Percentiles rank a stretch among this genome's conserved stretches.
Evolutionary conservation across 2,113 vertebrate species (phyloP).

Genomic region (Oryzias melastigma): DNA sequence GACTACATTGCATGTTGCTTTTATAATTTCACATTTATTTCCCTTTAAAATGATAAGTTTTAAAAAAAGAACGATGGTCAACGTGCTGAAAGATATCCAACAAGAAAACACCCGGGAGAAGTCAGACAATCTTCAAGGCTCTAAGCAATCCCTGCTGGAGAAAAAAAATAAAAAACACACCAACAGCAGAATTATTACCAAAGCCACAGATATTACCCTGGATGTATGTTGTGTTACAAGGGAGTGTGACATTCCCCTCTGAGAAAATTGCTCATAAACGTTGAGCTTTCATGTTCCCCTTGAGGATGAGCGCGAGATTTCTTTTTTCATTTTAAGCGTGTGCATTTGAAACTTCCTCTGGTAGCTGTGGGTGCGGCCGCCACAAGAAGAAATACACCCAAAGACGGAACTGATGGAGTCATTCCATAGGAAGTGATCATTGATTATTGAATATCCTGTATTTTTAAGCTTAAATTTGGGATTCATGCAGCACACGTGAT

Average conservation of each 20-base stretch:
- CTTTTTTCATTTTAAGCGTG: conserved; percentile 1
- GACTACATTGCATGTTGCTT: conserved; percentile 5
- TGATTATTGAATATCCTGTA: no score
- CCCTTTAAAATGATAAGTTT: background rate
- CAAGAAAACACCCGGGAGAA: background rate
- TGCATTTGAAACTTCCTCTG: background rate
- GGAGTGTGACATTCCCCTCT: background rate
- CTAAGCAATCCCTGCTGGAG: conserved; percentile 1
- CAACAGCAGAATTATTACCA: background rate
- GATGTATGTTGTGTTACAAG: background rate
- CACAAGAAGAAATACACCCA: no score
- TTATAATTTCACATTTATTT: background rate
- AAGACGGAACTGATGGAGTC: no score
- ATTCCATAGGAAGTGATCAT: no score
- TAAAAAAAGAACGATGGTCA: no score
- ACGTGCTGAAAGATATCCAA: background rate
- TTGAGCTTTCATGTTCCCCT: background rate
- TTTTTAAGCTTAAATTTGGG: no score
- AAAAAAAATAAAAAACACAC: conserved; percentile 2
- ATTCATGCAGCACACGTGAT: no score
- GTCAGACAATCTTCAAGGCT: background rate
- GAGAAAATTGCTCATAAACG: background rate
- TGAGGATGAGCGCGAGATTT: background rate
- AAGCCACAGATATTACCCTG: background rate
- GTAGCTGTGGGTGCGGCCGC: no score